phyloP scores from a whole-genome alignment of 2,113 vertebrate species.

The Cariama cristata region DNA sequence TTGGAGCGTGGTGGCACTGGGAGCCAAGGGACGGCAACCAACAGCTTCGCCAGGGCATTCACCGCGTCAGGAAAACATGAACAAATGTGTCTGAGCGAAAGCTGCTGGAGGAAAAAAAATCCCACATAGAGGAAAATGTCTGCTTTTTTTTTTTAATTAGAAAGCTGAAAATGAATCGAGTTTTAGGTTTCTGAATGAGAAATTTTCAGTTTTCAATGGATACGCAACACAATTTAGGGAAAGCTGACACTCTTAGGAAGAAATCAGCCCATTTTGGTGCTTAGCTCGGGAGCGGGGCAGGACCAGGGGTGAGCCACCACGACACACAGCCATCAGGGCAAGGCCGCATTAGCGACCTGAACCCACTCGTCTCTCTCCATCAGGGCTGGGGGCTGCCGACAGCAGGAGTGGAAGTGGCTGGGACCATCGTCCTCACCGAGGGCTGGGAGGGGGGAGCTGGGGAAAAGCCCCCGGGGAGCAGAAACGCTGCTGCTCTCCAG shows the following conservation, averaged over 20 bases:
- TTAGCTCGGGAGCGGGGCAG: background rate
- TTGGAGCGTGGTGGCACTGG: background rate
- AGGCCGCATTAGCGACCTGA: background rate
- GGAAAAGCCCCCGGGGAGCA: background rate
- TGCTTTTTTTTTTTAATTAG: background rate
- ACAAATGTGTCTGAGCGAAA: accelerated
- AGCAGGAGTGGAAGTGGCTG: background rate
- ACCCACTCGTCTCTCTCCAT: background rate
- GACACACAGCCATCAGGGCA: background rate
- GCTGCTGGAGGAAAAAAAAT: accelerated
- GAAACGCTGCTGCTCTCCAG: background rate
- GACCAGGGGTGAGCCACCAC: accelerated
- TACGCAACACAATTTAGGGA: accelerated
- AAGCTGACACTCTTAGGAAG: background rate
- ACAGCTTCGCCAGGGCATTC: background rate
- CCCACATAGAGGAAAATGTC: background rate
- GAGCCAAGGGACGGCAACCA: background rate
- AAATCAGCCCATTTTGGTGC: background rate
- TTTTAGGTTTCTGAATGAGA: background rate
- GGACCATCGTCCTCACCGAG: background rate
- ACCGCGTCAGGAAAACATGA: accelerated
- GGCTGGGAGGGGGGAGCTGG: background rate
- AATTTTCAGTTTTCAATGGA: background rate
- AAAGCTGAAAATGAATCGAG: background rate
- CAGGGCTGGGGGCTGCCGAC: background rate